phyloP scores from a whole-genome alignment of 1,140 invertebrate genomes.

The Bombus turneri region DNA sequence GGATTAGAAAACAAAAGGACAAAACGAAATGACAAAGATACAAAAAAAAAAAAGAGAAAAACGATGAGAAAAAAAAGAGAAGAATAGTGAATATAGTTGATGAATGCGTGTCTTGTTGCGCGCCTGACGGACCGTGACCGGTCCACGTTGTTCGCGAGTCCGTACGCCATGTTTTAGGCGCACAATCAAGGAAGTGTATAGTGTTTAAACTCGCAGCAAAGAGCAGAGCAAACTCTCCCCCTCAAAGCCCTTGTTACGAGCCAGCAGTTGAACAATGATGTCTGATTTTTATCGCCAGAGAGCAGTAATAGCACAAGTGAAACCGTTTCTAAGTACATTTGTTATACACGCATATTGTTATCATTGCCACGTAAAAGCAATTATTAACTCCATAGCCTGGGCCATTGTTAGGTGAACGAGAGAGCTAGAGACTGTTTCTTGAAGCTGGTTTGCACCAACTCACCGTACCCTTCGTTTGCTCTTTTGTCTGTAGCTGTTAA shows the following conservation, averaged over 20 bases:
- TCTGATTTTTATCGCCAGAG: constrained; percentile 68
- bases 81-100: constrained; percentile 32
- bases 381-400: constrained; percentile 71
- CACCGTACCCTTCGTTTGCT: constrained; percentile 5
- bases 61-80: constrained; percentile 29
- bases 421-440: constrained; percentile 66
- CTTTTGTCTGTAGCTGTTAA: not conserved
- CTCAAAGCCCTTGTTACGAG: constrained; percentile 66
- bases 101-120: constrained; percentile 52
- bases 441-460: constrained; percentile 56
- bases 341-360: constrained; percentile 74
- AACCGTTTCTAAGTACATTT: constrained; percentile 72
- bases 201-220: constrained; percentile 62
- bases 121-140: constrained; percentile 63
- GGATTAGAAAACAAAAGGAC: constrained; percentile 5
- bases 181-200: constrained; percentile 65
- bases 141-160: constrained; percentile 57
- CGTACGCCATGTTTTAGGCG: constrained; percentile 53
- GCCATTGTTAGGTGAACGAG: constrained; percentile 70
- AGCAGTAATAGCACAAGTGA: constrained; percentile 69
- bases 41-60: constrained; percentile 37
- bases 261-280: constrained; percentile 69
- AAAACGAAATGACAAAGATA: constrained; percentile 9
- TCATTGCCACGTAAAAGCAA: constrained; percentile 71
- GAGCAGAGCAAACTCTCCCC: constrained; percentile 52